These are phyloP conservation scores for Amblyteles armatorius DNA, from an alignment of 2,888 invertebrate species.

Conservation along the genomic window DNA sequence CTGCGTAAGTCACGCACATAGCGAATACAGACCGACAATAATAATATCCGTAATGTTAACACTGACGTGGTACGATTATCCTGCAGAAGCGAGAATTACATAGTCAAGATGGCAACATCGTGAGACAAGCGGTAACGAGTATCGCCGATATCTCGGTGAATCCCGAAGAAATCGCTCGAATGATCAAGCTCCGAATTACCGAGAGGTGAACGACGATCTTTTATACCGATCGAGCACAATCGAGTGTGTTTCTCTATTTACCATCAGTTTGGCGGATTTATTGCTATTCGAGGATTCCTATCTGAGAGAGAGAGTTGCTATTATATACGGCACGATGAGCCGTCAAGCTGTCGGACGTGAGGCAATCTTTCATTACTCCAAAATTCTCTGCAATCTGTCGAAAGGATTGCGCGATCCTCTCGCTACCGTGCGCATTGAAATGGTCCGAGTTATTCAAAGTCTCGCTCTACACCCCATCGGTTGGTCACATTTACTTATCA, in stretches of 20 bases:
- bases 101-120: conserved; percentile 77
- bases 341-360: conserved; percentile 82
- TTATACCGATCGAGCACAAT: neutral
- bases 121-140: conserved; percentile 83
- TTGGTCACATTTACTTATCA: conserved; percentile 36
- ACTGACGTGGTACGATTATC: conserved; percentile 41
- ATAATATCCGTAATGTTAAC: neutral
- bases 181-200: conserved; percentile 82
- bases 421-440: conserved; percentile 81
- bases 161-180: conserved; percentile 84
- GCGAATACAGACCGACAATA: neutral
- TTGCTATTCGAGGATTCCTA: conserved; percentile 78
- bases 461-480: conserved; percentile 77
- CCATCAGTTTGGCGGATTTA: conserved; percentile 79
- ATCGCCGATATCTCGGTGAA: conserved; percentile 84
- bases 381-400: conserved; percentile 79
- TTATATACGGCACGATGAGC: conserved; percentile 82
- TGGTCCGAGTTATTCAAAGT: conserved; percentile 82
- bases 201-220: conserved; percentile 75
- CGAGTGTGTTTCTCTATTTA: neutral
- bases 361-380: conserved; percentile 81
- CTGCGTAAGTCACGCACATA: too few relatives aligned
- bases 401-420: conserved; percentile 80
- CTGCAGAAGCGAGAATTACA: conserved; percentile 83
- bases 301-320: conserved; percentile 83